These are phyloP conservation scores for Platycheirus albimanus DNA, from an alignment of 2,888 invertebrate species.

Conservation along the genomic window DNA sequence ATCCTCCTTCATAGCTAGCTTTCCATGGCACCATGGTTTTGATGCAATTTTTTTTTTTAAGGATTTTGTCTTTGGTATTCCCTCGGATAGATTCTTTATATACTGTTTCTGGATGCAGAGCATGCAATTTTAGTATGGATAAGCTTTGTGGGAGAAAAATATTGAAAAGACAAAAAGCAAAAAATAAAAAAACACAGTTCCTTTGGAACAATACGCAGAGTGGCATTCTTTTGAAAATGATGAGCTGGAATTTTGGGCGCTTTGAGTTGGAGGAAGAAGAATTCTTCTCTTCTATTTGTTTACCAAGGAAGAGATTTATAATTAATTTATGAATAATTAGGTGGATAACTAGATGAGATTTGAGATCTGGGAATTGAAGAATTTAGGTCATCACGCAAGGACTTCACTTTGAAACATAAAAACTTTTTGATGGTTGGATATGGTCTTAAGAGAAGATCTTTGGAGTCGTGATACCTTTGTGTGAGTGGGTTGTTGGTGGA, in stretches of 20 bases:
- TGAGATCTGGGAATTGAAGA: neutral
- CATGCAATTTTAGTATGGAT: constrained; percentile 16
- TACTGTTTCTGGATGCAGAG: neutral
- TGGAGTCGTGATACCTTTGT: too few species aligned
- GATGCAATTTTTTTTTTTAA: constrained; percentile 14
- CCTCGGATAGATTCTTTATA: neutral
- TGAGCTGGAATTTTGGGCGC: constrained; percentile 2
- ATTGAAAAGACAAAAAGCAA: neutral
- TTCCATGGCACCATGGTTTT: neutral
- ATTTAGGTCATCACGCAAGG: neutral
- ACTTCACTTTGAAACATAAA: too few species aligned
- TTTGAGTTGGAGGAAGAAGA: constrained; percentile 1
- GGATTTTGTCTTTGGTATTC: constrained; percentile 21
- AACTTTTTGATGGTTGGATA: too few species aligned
- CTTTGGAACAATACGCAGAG: constrained; percentile 11
- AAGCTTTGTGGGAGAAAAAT: neutral
- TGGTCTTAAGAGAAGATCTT: too few species aligned
- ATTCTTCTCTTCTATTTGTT: constrained; percentile 2
- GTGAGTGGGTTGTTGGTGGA: too few species aligned
- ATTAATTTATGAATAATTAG: constrained; percentile 25
- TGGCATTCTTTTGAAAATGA: constrained; percentile 16
- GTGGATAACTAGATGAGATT: neutral
- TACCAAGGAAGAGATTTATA: neutral
- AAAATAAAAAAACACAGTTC: constrained; percentile 1
- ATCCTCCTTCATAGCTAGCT: too few species aligned